A percentile compares a stretch with the other conserved stretches of the same genome.
Evolutionary conservation across 2,797 vertebrate species (phyloP).

Genomic region (Moxostoma hubbsi): DNA sequence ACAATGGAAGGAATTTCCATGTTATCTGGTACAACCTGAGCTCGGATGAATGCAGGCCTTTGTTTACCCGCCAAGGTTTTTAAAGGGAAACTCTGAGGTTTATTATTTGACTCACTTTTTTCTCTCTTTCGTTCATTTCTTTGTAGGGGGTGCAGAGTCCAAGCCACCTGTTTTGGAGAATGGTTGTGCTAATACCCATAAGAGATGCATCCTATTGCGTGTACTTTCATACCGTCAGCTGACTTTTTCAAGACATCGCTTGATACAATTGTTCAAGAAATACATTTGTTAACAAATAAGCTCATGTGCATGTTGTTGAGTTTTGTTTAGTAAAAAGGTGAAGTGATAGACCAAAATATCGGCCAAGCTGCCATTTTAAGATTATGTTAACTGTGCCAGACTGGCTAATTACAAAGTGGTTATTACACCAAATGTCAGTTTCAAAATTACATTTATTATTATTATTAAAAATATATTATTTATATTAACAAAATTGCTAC

Average conservation of each 20-base stretch:
- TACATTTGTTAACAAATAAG: background rate
- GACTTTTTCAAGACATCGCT: background rate
- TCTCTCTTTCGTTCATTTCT: background rate
- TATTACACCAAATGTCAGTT: no score
- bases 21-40: slow-evolving; percentile 63
- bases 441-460: no score
- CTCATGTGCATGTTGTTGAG: background rate
- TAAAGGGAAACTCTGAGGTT: slow-evolving; percentile 44
- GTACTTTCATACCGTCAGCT: background rate
- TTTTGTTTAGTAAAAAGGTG: no score
- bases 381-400: no score
- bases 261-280: background rate
- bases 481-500: no score
- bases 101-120: slow-evolving; percentile 33
- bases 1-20: slow-evolving; percentile 63
- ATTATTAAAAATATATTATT: no score
- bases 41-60: slow-evolving; percentile 60
- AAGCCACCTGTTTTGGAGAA: slow-evolving; percentile 43
- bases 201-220: slow-evolving; percentile 9
- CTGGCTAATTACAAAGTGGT: no score
- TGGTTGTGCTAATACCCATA: slow-evolving; percentile 7
- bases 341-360: no score
- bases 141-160: slow-evolving; percentile 10
- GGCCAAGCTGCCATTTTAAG: no score
- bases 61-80: slow-evolving; percentile 63